These are phyloP conservation scores for Volucella inanis DNA, from an alignment of 2,888 invertebrate species.

Conservation along the genomic window DNA sequence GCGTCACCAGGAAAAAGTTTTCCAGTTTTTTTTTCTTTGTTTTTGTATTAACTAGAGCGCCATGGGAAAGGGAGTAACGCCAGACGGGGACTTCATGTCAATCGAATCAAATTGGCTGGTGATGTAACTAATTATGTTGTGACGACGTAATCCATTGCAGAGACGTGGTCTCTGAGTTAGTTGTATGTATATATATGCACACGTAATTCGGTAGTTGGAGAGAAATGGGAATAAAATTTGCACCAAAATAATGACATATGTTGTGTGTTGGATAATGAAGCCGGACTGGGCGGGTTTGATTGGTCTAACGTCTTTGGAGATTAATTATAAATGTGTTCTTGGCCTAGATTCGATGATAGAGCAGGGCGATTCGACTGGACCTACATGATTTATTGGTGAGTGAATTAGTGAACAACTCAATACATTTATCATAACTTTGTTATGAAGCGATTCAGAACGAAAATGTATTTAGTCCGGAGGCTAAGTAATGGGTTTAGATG, in stretches of 20 bases:
- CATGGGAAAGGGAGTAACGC: background rate
- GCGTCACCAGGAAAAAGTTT: conserved; percentile 28
- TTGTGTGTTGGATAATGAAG: background rate
- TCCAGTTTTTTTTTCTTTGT: conserved; percentile 2
- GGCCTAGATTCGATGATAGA: conserved; percentile 35
- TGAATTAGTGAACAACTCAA: conserved; percentile 59
- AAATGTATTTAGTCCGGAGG: conserved; percentile 46
- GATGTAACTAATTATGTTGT: conserved; percentile 65
- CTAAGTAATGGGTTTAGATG: conserved; percentile 43
- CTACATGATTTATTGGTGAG: conserved; percentile 64
- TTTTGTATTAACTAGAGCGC: background rate
- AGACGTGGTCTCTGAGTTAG: conserved; percentile 8
- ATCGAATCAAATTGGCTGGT: conserved; percentile 56
- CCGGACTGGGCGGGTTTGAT: conserved; percentile 2
- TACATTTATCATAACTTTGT: conserved; percentile 71
- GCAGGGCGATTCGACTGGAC: conserved; percentile 10
- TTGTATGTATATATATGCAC: background rate
- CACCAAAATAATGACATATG: conserved; percentile 36
- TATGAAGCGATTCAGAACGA: conserved; percentile 57
- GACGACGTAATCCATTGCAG: conserved; percentile 52
- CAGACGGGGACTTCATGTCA: conserved; percentile 7
- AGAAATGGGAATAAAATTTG: conserved; percentile 21
- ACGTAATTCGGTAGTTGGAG: background rate
- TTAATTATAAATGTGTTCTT: conserved; percentile 68
- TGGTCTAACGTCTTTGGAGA: conserved; percentile 54